A percentile compares a stretch with the other conserved stretches of the same genome.
phyloP scores from a whole-genome alignment of 37 sponge, comb jelly and placozoan genomes.

The Petrosia ficiformis region DNA sequence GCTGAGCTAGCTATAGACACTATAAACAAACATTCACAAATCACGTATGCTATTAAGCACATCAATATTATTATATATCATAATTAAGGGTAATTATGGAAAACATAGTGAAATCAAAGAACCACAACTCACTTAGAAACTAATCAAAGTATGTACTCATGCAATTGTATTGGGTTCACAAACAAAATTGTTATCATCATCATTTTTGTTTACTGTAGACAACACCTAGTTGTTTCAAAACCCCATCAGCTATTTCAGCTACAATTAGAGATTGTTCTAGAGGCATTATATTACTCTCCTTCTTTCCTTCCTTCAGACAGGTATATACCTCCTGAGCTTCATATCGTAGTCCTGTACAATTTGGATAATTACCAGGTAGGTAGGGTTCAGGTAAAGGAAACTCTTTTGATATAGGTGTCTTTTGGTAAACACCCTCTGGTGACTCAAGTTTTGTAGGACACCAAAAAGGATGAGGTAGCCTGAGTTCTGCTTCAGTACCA shows the following conservation, averaged over 20 bases:
- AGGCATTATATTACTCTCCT: conserved; percentile 52
- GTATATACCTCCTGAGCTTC: conserved; percentile 62
- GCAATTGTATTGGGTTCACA: no score
- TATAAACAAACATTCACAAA: no score
- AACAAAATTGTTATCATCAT: background rate
- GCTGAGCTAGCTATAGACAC: no score
- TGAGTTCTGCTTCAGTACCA: conserved; percentile 64
- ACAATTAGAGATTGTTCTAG: conserved; percentile 53
- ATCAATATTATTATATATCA: no score
- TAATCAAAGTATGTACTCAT: no score
- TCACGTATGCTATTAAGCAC: no score
- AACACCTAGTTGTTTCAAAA: conserved; percentile 55
- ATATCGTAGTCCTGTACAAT: conserved; percentile 61
- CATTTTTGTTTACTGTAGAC: conserved; percentile 5
- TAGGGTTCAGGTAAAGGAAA: no score
- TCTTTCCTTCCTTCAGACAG: conserved; percentile 51
- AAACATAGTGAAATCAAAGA: no score
- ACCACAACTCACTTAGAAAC: no score
- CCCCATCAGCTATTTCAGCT: conserved; percentile 46
- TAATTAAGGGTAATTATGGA: no score
- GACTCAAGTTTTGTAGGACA: conserved; percentile 60
- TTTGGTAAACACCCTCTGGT: conserved; percentile 28
- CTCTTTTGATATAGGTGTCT: conserved; percentile 26
- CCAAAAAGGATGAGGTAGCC: conserved; percentile 65
- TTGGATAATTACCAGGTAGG: conserved; percentile 23